These are phyloP conservation scores for Antigone vipio DNA, from an alignment of 2,113 vertebrate genomes.

Conservation along the genomic window DNA sequence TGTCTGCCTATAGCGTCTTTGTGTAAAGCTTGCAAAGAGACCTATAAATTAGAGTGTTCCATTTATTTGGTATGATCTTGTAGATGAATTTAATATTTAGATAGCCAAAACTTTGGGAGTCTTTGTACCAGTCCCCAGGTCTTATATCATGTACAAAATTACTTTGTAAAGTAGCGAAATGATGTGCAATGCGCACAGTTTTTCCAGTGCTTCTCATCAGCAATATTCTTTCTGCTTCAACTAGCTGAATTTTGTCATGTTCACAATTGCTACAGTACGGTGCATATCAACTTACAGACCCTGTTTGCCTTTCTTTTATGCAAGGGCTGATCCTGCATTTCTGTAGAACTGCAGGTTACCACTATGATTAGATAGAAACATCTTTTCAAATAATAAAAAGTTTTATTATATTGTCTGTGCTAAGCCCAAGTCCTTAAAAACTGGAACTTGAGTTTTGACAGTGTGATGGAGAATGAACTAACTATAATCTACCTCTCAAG, in stretches of 20 bases:
- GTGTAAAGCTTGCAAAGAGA: not conserved
- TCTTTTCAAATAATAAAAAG: not conserved
- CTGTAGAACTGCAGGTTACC: not conserved
- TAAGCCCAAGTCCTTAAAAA: not conserved
- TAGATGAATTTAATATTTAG: not conserved
- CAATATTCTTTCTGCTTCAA: not conserved
- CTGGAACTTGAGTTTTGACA: not conserved
- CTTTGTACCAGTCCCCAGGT: not conserved
- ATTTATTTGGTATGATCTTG: not conserved
- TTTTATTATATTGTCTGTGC: not conserved
- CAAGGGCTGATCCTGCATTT: not conserved
- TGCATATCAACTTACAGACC: rapidly evolving
- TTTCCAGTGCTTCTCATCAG: not conserved
- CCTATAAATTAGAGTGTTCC: not conserved
- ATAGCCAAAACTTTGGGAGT: not conserved
- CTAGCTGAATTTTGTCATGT: not conserved
- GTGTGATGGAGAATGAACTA: not conserved
- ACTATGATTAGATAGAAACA: not conserved
- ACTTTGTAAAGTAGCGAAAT: not conserved
- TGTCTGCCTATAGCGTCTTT: not conserved
- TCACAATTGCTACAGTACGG: not conserved
- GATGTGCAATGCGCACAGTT: not conserved
- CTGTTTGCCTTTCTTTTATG: not conserved
- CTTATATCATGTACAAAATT: not conserved
- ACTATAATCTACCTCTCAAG: not conserved